Evolutionary conservation across 2,113 vertebrate genomes (phyloP).

Genomic region (Misgurnus mizolepis): DNA sequence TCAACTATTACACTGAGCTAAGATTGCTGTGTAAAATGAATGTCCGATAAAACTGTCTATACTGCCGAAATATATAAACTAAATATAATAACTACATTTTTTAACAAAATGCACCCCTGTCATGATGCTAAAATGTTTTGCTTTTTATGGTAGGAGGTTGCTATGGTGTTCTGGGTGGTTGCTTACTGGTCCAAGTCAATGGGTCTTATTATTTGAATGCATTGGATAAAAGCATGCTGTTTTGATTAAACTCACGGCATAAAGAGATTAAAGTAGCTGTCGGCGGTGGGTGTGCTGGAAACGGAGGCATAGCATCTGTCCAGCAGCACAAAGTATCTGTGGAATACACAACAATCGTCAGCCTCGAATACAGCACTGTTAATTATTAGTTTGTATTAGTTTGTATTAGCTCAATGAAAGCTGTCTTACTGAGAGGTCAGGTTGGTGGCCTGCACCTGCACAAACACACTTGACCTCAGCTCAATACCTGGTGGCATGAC

Average conservation of each 20-base stretch:
- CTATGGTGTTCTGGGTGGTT: too few relatives aligned
- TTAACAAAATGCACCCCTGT: too few relatives aligned
- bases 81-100: too few relatives aligned
- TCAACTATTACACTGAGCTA: too few relatives aligned
- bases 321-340: constrained; percentile 70
- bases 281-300: constrained; percentile 60
- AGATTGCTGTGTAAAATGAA: too few relatives aligned
- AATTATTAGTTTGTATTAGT: neutral
- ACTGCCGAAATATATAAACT: too few relatives aligned
- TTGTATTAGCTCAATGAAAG: neutral
- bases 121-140: too few relatives aligned
- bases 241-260: constrained; percentile 64
- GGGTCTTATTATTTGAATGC: too few relatives aligned
- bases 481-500: constrained; percentile 66
- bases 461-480: constrained; percentile 66
- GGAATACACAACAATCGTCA: neutral
- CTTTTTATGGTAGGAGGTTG: too few relatives aligned
- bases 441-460: constrained; percentile 70
- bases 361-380: neutral
- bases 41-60: too few relatives aligned
- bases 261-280: constrained; percentile 71
- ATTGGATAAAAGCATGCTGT: too few relatives aligned
- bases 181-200: too few relatives aligned
- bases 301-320: constrained; percentile 73
- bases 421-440: constrained; percentile 70